Conservation (phyloP, 2,797 vertebrate species). For the Acrossocheilus wenchowensis region DNA sequence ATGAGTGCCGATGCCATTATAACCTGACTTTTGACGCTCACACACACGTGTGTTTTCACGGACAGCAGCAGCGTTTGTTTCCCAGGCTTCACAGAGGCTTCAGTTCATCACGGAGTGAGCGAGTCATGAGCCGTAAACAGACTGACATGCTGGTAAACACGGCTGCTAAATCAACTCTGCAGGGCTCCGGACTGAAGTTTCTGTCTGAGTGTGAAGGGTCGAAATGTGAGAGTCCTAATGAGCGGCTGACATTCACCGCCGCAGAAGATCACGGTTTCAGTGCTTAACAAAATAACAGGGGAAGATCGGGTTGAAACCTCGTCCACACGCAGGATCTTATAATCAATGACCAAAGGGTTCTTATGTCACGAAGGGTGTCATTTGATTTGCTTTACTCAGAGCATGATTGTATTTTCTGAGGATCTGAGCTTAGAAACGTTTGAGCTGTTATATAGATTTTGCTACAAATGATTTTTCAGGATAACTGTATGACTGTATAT, state of each 20-base stretch:
- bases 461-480: neutral
- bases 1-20: neutral
- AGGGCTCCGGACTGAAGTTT: slow-evolving; percentile 12
- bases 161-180: slow-evolving; percentile 48
- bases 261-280: slow-evolving; percentile 52
- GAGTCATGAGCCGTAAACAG: slow-evolving; percentile 43
- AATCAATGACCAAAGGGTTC: slow-evolving; percentile 7
- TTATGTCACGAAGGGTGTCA: neutral
- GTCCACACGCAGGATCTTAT: neutral
- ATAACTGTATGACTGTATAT: neutral
- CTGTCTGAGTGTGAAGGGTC: slow-evolving; percentile 27
- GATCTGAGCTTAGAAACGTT: neutral
- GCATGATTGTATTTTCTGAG: neutral
- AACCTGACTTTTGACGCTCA: neutral
- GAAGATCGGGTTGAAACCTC: slow-evolving; percentile 8
- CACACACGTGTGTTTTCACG: slow-evolving; percentile 6
- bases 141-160: slow-evolving; percentile 56
- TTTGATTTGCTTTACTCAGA: slow-evolving; percentile 16
- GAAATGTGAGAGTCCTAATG: slow-evolving; percentile 52
- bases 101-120: slow-evolving; percentile 25
- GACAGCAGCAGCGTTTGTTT: slow-evolving; percentile 38
- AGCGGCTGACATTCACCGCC: slow-evolving; percentile 58
- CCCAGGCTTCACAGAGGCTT: slow-evolving; percentile 15
- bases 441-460: neutral
- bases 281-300: slow-evolving; percentile 36